Conservation (phyloP, 2,888 invertebrate species). For the Chydorus sphaericus region DNA sequence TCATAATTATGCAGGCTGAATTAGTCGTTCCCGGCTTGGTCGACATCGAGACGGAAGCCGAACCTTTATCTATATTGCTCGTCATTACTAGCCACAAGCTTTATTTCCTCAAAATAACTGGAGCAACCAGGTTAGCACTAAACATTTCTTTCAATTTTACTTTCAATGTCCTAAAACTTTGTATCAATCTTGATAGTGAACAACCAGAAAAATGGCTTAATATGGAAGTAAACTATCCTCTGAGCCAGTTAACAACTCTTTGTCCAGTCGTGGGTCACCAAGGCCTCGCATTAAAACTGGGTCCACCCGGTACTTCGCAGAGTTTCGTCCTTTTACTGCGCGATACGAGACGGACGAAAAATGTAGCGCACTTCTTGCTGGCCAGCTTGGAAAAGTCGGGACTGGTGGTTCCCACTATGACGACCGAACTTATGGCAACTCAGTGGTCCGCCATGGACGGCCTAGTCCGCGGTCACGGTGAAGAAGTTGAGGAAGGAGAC, state of each 20-base stretch:
- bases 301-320: background rate
- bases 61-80: background rate
- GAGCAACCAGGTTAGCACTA: background rate
- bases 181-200: conserved; percentile 1
- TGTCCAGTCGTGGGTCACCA: conserved; percentile 3
- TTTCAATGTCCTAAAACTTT: background rate
- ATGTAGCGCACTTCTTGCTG: conserved; percentile 9
- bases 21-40: background rate
- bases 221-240: background rate
- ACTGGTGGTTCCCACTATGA: background rate
- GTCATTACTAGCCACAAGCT: conserved; percentile 12
- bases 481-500: background rate
- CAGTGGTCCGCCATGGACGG: background rate
- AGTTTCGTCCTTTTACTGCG: background rate
- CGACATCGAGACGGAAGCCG: background rate
- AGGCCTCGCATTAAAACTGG: conserved; percentile 8
- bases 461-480: background rate
- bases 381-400: background rate
- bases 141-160: background rate
- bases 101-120: conserved; percentile 8
- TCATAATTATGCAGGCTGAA: background rate
- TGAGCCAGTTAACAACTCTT: background rate
- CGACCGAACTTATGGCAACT: background rate
- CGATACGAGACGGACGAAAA: conserved; percentile 12
- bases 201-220: conserved; percentile 12